A percentile compares a stretch with the other conserved stretches of the same genome.
These are phyloP conservation scores for Lethrus apterus DNA, from an alignment of 1,140 invertebrate species.

Conservation along the genomic window DNA sequence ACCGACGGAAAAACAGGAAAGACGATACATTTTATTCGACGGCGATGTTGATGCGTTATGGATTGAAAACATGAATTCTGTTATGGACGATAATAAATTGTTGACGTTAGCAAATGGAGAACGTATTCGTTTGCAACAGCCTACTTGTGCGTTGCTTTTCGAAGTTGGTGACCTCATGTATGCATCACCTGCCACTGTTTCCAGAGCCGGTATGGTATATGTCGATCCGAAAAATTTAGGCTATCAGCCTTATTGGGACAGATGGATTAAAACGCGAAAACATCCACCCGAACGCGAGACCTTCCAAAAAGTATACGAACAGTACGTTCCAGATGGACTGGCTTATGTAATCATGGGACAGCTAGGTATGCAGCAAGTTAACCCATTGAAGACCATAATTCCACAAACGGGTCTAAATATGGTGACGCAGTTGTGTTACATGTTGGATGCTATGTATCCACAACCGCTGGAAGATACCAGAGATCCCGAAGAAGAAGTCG, in stretches of 20 bases:
- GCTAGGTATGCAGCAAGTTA: constrained; percentile 55
- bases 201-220: constrained; percentile 87
- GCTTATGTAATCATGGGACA: constrained; percentile 70
- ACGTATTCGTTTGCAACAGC: constrained; percentile 70
- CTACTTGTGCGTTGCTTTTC: constrained; percentile 77
- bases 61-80: constrained; percentile 95
- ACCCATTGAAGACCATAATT: constrained; percentile 71
- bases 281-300: constrained; percentile 47
- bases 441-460: constrained; percentile 64
- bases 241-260: constrained; percentile 76
- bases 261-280: constrained; percentile 57
- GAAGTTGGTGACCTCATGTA: constrained; percentile 85
- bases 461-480: constrained; percentile 36
- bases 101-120: constrained; percentile 86
- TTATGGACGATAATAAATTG: constrained; percentile 91
- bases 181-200: constrained; percentile 86
- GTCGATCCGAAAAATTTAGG: constrained; percentile 87
- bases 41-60: constrained; percentile 89
- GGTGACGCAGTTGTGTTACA: constrained; percentile 75
- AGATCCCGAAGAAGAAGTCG: constrained; percentile 45
- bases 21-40: constrained; percentile 81
- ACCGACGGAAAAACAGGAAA: constrained; percentile 59
- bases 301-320: constrained; percentile 57
- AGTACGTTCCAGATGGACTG: constrained; percentile 63
- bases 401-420: constrained; percentile 78